Base-by-base conservation (phyloP, 2,797 vertebrate species). In the Atherinosoma microstoma region DNA sequence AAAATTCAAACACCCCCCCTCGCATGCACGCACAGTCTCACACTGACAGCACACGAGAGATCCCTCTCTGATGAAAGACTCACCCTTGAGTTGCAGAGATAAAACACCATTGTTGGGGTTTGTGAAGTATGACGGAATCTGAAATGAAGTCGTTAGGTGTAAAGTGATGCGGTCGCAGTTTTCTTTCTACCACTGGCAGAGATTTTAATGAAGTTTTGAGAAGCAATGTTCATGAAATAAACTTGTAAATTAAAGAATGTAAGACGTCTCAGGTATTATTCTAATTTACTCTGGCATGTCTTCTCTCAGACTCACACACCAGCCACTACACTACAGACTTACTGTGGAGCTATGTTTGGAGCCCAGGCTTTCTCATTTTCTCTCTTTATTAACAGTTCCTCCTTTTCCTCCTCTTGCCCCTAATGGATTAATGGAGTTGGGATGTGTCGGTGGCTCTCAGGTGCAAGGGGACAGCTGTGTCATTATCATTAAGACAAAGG, bases 401-500 rank as follows among this genome's bases (percentile, higher is more conserved):
- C n/a, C 11, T 66, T 63, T 42, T 29, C 60, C 15, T 64, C 49
- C 60, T 73, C 53, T 67, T 56, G 61, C 67, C 58, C 64, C 79
- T 89, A 87, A 86, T 88, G 82, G 82, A 77, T 80, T 83, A 73
- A 85, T 86, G 78, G 76, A 84, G 64, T 16, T 10, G 47, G 70
- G 78, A 72, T 53, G 79, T 76, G 76, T 79, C 22, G 0, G 77
- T 63, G 27, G 77, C 68, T 84, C 82, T 78, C 77, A 68, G 81
- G 82, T 87, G 79, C 81, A 72, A 11, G 0, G 73, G 79, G 73
- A 80, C 83, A 77, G 76, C 72, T 86, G 83, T 73, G 61, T 84
- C 85, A 84, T 89, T 84, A 89, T 84, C 84, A 88, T 87, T 86
- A 88, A 70, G 76, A 77, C 59, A 36, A 53, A 80, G 73, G 77